Conservation (phyloP, 1,140 invertebrate genomes). For the Meloidogyne floridensis region DNA sequence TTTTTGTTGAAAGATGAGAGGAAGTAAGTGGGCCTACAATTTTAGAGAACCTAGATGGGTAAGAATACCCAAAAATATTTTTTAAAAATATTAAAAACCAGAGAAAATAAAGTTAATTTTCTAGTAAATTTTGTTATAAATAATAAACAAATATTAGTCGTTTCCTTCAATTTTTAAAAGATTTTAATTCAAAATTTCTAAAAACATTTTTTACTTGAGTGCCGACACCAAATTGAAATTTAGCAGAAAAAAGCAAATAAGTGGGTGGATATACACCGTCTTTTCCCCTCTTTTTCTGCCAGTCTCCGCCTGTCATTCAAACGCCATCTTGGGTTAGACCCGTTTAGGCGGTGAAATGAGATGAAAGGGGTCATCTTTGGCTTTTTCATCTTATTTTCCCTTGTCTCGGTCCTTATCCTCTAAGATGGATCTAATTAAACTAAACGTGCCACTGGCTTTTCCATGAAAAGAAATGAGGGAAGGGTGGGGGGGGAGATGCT, state of each 20-base stretch:
- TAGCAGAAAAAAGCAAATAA: background rate
- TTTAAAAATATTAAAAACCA: background rate
- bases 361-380: conserved; percentile 14
- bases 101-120: background rate
- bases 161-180: background rate
- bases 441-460: conserved; percentile 2
- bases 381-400: background rate
- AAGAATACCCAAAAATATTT: background rate
- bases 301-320: background rate
- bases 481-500: background rate
- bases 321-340: background rate
- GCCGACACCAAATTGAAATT: conserved; percentile 1
- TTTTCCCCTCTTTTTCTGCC: background rate
- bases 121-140: background rate
- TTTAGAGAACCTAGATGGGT: too few species aligned
- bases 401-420: background rate
- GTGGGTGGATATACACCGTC: background rate
- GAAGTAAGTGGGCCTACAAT: too few species aligned
- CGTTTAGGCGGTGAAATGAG: conserved; percentile 20
- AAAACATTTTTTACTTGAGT: background rate
- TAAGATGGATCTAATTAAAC: conserved; percentile 31
- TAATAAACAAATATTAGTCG: too few species aligned
- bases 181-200: background rate
- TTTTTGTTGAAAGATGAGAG: background rate
- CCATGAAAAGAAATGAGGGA: background rate